Conservation (phyloP, 2,888 invertebrate genomes). For the Drosophila vallismaia region DNA sequence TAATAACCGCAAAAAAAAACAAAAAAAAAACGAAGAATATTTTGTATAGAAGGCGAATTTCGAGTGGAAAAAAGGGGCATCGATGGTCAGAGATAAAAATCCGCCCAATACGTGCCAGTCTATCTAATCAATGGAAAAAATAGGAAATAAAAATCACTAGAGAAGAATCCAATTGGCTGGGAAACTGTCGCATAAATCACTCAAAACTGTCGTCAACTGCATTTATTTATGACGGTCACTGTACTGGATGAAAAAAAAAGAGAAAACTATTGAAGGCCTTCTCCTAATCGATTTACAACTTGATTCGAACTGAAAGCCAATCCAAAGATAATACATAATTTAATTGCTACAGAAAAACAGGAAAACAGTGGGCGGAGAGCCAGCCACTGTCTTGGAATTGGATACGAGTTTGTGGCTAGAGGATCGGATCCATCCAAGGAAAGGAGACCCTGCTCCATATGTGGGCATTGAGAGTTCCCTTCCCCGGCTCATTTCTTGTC, state of each 20-base stretch:
- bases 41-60: not conserved
- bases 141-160: constrained; percentile 5
- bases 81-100: constrained; percentile 28
- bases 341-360: constrained; percentile 28
- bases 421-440: constrained; percentile 4
- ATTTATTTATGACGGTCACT: constrained; percentile 34
- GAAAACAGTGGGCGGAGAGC: constrained; percentile 33
- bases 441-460: constrained; percentile 5
- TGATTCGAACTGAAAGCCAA: constrained; percentile 24
- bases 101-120: constrained; percentile 35
- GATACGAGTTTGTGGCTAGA: constrained; percentile 2
- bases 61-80: not conserved
- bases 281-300: constrained; percentile 46
- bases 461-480: constrained; percentile 15
- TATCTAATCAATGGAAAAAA: constrained; percentile 40
- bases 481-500: too few species aligned
- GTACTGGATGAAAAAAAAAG: constrained; percentile 5
- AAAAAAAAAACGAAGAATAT: constrained; percentile 29
- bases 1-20: constrained; percentile 64
- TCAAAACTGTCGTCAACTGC: constrained; percentile 29
- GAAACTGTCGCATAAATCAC: constrained; percentile 44
- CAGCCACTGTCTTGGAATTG: constrained; percentile 14
- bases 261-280: not conserved
- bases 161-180: constrained; percentile 12
- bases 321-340: constrained; percentile 37